A percentile compares a stretch with the other conserved stretches of the same genome.
These are phyloP conservation scores for Leucopsar rothschildi DNA, from an alignment of 2,113 vertebrate genomes.

Conservation along the genomic window DNA sequence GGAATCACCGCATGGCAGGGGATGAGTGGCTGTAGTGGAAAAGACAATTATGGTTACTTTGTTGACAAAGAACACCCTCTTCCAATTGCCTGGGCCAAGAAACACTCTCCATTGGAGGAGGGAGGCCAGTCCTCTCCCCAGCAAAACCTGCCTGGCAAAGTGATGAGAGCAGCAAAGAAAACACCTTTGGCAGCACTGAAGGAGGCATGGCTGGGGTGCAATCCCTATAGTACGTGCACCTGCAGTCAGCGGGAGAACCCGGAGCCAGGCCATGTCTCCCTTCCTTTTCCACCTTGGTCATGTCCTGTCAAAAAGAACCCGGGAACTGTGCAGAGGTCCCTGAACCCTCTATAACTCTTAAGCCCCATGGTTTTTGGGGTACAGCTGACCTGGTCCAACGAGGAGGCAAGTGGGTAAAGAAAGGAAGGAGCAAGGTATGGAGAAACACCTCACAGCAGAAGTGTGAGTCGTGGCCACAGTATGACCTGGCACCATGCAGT, in stretches of 20 bases:
- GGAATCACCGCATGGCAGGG: background rate
- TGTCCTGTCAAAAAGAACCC: background rate
- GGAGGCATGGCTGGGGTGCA: background rate
- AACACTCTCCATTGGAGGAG: background rate
- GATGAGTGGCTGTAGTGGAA: constrained; percentile 22
- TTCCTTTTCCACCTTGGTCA: background rate
- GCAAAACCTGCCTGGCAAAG: constrained; percentile 9
- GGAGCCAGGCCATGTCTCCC: background rate
- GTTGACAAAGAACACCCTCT: constrained; percentile 48
- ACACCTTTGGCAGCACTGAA: background rate
- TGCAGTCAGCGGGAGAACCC: background rate
- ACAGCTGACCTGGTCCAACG: accelerated
- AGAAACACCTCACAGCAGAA: background rate
- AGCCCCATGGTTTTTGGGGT: background rate
- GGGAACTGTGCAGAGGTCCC: background rate
- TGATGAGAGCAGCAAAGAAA: background rate
- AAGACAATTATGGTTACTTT: constrained; percentile 24
- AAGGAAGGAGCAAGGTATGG: background rate
- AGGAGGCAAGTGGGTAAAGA: background rate
- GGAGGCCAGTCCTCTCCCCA: background rate
- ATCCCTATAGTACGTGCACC: accelerated
- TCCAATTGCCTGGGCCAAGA: background rate
- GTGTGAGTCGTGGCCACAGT: background rate
- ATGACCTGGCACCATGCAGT: background rate
- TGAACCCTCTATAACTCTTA: background rate